Evolutionary conservation across 2,888 invertebrate genomes (phyloP).

Genomic region (Coremacera marginata): DNA sequence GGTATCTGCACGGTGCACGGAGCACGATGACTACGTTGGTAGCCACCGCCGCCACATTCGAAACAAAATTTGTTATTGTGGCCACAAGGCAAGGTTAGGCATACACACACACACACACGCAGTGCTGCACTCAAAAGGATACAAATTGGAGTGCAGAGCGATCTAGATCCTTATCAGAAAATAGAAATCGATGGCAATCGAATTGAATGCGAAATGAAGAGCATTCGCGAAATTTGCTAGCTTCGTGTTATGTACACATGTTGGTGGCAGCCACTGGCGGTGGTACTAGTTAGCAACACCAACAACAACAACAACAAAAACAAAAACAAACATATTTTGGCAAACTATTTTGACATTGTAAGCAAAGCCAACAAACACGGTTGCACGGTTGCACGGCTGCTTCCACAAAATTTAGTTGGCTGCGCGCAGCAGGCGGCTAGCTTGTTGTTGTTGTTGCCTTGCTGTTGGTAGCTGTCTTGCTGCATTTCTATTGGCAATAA

Average conservation of each 20-base stretch:
- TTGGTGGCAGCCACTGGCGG: conserved; percentile 16
- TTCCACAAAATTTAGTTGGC: conserved; percentile 4
- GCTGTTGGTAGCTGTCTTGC: conserved; percentile 39
- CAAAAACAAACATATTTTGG: conserved; percentile 10
- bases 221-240: conserved; percentile 7
- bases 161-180: conserved; percentile 66
- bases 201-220: conserved; percentile 45
- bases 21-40: neutral
- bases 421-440: conserved; percentile 15
- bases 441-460: conserved; percentile 31
- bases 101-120: conserved; percentile 6
- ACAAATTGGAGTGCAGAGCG: conserved; percentile 59
- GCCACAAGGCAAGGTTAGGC: neutral
- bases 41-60: neutral
- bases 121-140: conserved; percentile 35
- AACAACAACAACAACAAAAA: conserved; percentile 8
- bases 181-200: conserved; percentile 58
- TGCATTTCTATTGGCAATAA: conserved; percentile 38
- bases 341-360: conserved; percentile 16
- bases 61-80: neutral
- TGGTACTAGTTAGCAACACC: neutral
- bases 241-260: conserved; percentile 28
- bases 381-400: neutral
- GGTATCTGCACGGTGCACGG: neutral
- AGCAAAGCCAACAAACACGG: neutral